Percentiles rank a stretch among this genome's conserved stretches.
These are phyloP conservation scores for Pseudotriccus pelzelni DNA, from an alignment of 2,797 vertebrate species.

Conservation along the genomic window DNA sequence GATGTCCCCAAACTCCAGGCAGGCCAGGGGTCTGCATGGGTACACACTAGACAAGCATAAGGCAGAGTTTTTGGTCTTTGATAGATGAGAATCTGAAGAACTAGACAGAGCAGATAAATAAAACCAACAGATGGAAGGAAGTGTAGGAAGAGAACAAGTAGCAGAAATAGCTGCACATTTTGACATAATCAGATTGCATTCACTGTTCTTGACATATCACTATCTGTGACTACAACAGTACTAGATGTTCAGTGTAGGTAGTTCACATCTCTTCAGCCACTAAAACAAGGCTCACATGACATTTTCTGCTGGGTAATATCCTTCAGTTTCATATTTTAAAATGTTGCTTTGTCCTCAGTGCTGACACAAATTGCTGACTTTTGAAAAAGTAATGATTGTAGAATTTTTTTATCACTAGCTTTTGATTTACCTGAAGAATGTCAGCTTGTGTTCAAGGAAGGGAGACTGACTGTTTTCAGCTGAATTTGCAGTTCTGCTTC, in stretches of 20 bases:
- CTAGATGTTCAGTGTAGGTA: neutral
- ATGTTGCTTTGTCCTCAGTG: neutral
- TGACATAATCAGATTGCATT: neutral
- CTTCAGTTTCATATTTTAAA: neutral
- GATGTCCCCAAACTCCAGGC: neutral
- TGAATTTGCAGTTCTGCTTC: neutral
- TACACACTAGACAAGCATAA: fast-evolving
- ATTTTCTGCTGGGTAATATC: neutral
- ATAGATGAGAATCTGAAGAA: neutral
- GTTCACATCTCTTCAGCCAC: neutral
- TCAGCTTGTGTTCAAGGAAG: neutral
- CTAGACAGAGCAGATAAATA: neutral
- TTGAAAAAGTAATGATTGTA: neutral
- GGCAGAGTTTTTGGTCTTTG: neutral
- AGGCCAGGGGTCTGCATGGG: neutral
- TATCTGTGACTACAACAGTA: neutral
- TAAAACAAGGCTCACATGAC: neutral
- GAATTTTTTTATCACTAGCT: neutral
- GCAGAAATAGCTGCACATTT: neutral
- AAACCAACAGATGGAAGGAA: neutral
- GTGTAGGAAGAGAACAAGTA: neutral
- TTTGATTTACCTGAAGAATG: neutral
- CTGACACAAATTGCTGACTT: neutral
- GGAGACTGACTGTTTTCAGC: neutral
- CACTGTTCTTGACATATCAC: neutral